phyloP scores from a whole-genome alignment of 2,113 vertebrate genomes.

The Cebidichthys violaceus region DNA sequence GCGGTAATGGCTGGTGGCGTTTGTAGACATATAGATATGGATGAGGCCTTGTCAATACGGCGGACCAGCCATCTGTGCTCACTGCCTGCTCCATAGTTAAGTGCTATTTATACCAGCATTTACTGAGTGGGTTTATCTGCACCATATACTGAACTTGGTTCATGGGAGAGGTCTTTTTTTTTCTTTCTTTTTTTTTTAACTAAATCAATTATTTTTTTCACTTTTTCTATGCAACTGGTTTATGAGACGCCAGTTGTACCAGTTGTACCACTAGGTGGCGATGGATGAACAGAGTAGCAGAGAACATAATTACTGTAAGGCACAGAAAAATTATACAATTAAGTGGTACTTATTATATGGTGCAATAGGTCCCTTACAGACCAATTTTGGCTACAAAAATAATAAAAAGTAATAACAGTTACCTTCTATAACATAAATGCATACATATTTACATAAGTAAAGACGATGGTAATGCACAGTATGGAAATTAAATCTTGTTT shows the following conservation, averaged over 20 bases:
- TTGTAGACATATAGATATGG: constrained; percentile 73
- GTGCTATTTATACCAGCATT: constrained; percentile 67
- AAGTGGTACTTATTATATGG: constrained; percentile 1
- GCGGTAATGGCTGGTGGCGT: constrained; percentile 45
- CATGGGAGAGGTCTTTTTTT: constrained; percentile 12
- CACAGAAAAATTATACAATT: not conserved
- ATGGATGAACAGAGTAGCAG: not conserved
- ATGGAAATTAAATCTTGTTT: not conserved
- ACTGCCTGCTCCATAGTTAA: constrained; percentile 50
- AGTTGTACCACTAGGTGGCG: constrained; percentile 62
- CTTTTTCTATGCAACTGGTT: constrained; percentile 31
- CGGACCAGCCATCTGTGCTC: constrained; percentile 75
- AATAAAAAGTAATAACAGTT: not conserved
- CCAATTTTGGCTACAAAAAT: not conserved
- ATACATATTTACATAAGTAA: not conserved
- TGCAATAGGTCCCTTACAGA: not conserved
- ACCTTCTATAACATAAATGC: not conserved
- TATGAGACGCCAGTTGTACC: constrained; percentile 3
- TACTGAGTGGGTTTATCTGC: constrained; percentile 57
- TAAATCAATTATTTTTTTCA: constrained; percentile 67
- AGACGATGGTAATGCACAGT: not conserved
- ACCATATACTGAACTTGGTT: constrained; percentile 49
- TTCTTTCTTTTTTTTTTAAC: not conserved
- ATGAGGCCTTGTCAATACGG: constrained; percentile 71
- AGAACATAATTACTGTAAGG: not conserved